Conservation (phyloP, 2,888 invertebrate genomes). For the Trisateles emortualis region DNA sequence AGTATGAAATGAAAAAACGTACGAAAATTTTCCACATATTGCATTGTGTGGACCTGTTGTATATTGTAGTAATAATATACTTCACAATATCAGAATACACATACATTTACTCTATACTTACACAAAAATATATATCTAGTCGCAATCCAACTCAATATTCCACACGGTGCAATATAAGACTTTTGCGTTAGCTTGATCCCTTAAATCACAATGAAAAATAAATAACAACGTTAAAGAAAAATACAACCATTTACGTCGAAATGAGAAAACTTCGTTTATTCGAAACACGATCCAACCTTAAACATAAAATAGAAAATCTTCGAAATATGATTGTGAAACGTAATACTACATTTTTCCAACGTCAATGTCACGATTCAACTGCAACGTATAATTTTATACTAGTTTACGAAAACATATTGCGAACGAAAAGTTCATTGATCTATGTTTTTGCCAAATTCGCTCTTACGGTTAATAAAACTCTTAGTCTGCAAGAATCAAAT, state of each 20-base stretch:
- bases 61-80: not conserved
- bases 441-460: conserved; percentile 53
- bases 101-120: not conserved
- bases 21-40: no score
- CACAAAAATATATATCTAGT: not conserved
- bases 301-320: conserved; percentile 10
- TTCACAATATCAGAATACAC: not conserved
- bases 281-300: conserved; percentile 7
- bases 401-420: conserved; percentile 56
- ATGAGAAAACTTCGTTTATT: conserved; percentile 15
- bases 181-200: conserved; percentile 19
- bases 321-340: conserved; percentile 16
- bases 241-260: conserved; percentile 1
- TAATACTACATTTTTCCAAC: conserved; percentile 24
- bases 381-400: conserved; percentile 53
- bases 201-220: conserved; percentile 28
- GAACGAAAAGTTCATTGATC: conserved; percentile 49
- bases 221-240: conserved; percentile 20
- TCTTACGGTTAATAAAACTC: conserved; percentile 38
- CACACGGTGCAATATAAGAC: not conserved
- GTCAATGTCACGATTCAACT: conserved; percentile 36
- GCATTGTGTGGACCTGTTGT: no score
- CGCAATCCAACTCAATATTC: conserved; percentile 15
- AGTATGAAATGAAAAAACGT: no score
- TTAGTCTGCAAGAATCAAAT: conserved; percentile 21